Percentiles rank a stretch among this genome's conserved stretches.
phyloP scores from a whole-genome alignment of 1,140 invertebrate species.

The Neodiprion virginianus region DNA sequence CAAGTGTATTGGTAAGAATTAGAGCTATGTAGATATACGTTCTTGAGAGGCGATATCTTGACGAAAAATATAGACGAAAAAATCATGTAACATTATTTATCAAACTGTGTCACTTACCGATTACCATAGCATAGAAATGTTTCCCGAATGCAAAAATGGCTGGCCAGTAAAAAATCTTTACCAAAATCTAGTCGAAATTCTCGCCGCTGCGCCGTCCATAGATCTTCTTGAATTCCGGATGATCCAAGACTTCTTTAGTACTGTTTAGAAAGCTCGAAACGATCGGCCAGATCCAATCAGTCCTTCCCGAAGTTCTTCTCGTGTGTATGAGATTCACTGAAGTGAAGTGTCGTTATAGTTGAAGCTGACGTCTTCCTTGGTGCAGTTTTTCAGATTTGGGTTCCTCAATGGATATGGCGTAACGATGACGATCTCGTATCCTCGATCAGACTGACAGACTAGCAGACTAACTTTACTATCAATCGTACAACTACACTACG shows the following conservation, averaged over 20 bases:
- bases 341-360: not conserved
- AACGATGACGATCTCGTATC: conserved; percentile 50
- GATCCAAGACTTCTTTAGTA: conserved; percentile 15
- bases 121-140: conserved; percentile 34
- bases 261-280: not conserved
- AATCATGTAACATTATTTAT: not conserved
- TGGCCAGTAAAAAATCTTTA: conserved; percentile 26
- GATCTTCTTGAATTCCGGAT: conserved; percentile 30
- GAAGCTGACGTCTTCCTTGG: conserved; percentile 24
- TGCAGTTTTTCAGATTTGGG: conserved; percentile 22
- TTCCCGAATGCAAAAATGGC: conserved; percentile 24
- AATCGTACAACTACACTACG: too few species aligned
- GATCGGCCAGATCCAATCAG: not conserved
- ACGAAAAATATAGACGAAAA: not conserved
- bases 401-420: conserved; percentile 35
- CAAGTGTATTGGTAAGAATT: too few species aligned
- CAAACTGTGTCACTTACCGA: conserved; percentile 32
- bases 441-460: conserved; percentile 23
- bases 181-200: conserved; percentile 39
- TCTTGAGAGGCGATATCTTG: not conserved
- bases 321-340: not conserved
- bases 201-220: conserved; percentile 28
- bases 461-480: too few species aligned
- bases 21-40: too few species aligned
- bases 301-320: not conserved